phyloP scores from a whole-genome alignment of 2,797 vertebrate genomes.

The Enteromius trimaculatus region DNA sequence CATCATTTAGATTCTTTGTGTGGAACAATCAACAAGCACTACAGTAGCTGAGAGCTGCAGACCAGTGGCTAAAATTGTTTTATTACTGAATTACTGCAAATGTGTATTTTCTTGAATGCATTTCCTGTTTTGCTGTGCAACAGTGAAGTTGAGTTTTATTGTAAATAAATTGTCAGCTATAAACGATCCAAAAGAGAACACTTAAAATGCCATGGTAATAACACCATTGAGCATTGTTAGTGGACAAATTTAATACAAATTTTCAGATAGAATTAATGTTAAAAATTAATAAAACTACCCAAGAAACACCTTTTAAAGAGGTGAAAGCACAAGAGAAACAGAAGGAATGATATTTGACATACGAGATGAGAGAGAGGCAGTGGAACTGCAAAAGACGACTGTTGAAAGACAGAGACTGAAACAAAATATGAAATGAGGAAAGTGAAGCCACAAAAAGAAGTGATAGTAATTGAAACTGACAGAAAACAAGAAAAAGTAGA shows the following conservation, averaged over 20 bases:
- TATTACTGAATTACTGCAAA: neutral
- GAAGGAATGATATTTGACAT: neutral
- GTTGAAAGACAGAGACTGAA: constrained; percentile 13
- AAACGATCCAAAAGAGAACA: neutral
- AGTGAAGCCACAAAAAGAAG: neutral
- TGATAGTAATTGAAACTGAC: constrained; percentile 28
- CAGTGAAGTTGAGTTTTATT: neutral
- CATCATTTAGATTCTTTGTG: neutral
- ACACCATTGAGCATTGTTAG: neutral
- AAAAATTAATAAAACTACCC: neutral
- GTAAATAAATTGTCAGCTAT: neutral
- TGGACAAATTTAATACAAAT: neutral
- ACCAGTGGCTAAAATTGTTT: neutral
- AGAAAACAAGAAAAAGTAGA: constrained; percentile 36
- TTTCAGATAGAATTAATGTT: neutral
- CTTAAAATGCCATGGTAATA: neutral
- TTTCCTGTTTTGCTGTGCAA: neutral
- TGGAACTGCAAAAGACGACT: neutral
- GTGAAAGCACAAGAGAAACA: neutral
- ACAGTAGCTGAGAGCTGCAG: neutral
- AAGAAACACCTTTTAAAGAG: neutral
- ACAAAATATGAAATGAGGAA: neutral
- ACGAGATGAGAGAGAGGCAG: neutral
- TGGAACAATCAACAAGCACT: neutral
- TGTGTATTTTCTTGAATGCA: neutral